Percentiles rank a stretch among this genome's conserved stretches.
phyloP scores from a whole-genome alignment of 2,113 vertebrate species.

The Etheostoma spectabile region DNA sequence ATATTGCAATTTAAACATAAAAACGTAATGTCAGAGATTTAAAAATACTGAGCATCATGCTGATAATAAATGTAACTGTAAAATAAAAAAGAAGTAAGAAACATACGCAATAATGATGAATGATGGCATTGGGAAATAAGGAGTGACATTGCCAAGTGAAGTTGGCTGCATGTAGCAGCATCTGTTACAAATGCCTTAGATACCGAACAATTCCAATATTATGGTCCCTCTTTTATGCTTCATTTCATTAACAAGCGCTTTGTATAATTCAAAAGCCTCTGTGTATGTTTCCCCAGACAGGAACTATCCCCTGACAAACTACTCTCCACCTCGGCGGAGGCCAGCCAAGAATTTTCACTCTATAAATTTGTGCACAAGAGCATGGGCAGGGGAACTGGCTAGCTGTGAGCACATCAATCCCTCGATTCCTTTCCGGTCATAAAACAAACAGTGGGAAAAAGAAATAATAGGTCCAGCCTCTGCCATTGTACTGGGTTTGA shows the following conservation, averaged over 20 bases:
- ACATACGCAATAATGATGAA: constrained; percentile 65
- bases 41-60: constrained; percentile 47
- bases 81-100: constrained; percentile 41
- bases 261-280: constrained; percentile 54
- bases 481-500: constrained; percentile 26
- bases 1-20: constrained; percentile 69
- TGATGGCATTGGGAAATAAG: constrained; percentile 73
- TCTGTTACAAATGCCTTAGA: constrained; percentile 62
- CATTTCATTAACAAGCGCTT: constrained; percentile 71
- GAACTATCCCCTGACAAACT: constrained; percentile 61
- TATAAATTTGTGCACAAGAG: constrained; percentile 57
- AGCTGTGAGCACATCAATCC: constrained; percentile 58
- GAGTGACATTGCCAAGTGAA: constrained; percentile 69
- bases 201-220: constrained; percentile 64
- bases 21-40: constrained; percentile 67
- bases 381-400: constrained; percentile 42
- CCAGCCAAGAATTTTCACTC: constrained; percentile 53
- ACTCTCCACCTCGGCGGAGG: constrained; percentile 46
- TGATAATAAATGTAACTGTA: constrained; percentile 48
- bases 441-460: constrained; percentile 63
- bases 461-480: constrained; percentile 52
- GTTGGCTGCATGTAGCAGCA: constrained; percentile 64
- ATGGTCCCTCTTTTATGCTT: constrained; percentile 60
- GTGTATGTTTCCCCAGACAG: constrained; percentile 61
- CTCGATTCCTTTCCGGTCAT: constrained; percentile 52